Evolutionary conservation across 2,797 vertebrate genomes (phyloP).

Genomic region (Cygnus olor): DNA sequence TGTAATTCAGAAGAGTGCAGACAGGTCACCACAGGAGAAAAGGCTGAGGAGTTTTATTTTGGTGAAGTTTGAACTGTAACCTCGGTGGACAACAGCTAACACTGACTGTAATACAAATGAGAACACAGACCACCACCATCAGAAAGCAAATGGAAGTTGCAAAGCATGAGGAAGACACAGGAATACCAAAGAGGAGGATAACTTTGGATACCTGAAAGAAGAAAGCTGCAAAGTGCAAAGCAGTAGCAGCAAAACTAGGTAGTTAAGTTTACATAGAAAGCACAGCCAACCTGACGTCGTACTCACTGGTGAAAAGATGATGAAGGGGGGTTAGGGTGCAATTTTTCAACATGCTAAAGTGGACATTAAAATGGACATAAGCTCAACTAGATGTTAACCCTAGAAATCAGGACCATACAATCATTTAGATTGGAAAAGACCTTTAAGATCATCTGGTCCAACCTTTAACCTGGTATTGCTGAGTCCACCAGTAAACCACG

Average conservation of each 20-base stretch:
- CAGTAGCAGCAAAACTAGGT: background rate
- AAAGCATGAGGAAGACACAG: background rate
- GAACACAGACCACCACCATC: background rate
- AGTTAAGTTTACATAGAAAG: background rate
- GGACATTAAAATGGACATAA: slow-evolving; percentile 31
- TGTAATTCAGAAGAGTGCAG: background rate
- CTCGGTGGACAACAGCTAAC: background rate
- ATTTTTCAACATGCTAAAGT: slow-evolving; percentile 43
- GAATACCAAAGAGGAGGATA: background rate
- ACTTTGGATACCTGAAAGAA: background rate
- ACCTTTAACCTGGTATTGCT: no score
- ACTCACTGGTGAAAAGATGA: slow-evolving; percentile 39
- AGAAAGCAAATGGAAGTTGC: background rate
- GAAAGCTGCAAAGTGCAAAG: slow-evolving; percentile 27
- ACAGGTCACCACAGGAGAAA: background rate
- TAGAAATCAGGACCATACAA: background rate
- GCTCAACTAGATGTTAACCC: slow-evolving; percentile 1
- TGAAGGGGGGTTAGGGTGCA: slow-evolving; percentile 38
- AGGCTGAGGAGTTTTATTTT: background rate
- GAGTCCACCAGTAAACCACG: no score
- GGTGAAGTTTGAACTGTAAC: background rate
- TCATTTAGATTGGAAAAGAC: no score
- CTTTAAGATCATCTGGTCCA: no score
- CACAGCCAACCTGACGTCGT: background rate
- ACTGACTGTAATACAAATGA: background rate